Percentiles rank a stretch among this genome's conserved stretches.
phyloP scores from a whole-genome alignment of 2,113 vertebrate species.

The Petrocephalus zakoni region DNA sequence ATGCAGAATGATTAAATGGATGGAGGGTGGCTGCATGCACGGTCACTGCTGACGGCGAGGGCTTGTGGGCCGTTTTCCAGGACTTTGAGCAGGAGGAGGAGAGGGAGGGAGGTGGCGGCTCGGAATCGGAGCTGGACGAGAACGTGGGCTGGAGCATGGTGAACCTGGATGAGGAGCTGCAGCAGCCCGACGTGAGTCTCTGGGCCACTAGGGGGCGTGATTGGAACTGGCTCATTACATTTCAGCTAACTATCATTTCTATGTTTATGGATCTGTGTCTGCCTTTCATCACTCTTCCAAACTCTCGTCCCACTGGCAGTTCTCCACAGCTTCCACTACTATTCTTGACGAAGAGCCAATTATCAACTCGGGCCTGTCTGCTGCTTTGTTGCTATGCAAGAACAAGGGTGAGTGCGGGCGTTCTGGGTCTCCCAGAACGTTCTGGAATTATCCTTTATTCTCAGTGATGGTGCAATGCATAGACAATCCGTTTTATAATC shows the following conservation, averaged over 20 bases:
- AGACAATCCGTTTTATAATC: background rate
- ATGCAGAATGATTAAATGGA: background rate
- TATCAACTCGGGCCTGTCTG: constrained; percentile 75
- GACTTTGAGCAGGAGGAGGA: constrained; percentile 78
- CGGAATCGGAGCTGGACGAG: constrained; percentile 74
- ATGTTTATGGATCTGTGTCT: background rate
- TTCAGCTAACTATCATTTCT: background rate
- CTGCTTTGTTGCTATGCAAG: constrained; percentile 75
- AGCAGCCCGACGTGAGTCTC: constrained; percentile 67
- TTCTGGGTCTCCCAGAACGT: background rate
- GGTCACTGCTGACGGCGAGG: background rate
- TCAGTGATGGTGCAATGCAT: background rate
- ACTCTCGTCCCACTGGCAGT: constrained; percentile 42
- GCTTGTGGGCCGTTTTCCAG: constrained; percentile 33
- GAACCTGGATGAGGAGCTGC: constrained; percentile 79
- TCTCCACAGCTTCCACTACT: constrained; percentile 75
- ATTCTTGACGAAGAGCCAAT: constrained; percentile 89
- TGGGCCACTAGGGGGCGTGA: background rate
- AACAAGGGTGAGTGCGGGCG: constrained; percentile 67
- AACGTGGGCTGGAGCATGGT: constrained; percentile 85
- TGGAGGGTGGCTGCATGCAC: background rate
- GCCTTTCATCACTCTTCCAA: background rate
- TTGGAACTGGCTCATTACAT: background rate
- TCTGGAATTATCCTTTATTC: background rate
- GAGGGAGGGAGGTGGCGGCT: constrained; percentile 65